These are phyloP conservation scores for Potamarius usumacintae DNA, from an alignment of 2,113 vertebrate species.

Conservation along the genomic window DNA sequence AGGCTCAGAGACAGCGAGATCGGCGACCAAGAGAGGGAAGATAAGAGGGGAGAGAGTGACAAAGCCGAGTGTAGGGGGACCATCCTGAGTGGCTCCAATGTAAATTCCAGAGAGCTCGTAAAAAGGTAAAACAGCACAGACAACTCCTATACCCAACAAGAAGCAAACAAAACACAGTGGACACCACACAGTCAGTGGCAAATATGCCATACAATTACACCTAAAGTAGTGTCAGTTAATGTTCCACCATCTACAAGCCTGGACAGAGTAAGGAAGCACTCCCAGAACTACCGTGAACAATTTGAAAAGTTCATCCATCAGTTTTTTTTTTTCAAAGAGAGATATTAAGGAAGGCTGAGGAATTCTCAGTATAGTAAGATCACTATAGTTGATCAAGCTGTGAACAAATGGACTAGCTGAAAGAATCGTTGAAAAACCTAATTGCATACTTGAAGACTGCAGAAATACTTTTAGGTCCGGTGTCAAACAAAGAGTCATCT, in stretches of 20 bases:
- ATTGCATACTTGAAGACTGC: not conserved
- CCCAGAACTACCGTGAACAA: not conserved
- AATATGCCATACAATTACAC: constrained; percentile 36
- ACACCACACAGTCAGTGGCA: constrained; percentile 36
- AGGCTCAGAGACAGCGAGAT: constrained; percentile 31
- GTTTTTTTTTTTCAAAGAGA: not conserved
- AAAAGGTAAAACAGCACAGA: constrained; percentile 41
- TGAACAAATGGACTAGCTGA: not conserved
- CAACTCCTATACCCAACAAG: constrained; percentile 40
- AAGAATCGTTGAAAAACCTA: not conserved
- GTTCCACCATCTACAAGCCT: constrained; percentile 39
- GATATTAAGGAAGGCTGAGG: not conserved
- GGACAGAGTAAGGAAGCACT: not conserved
- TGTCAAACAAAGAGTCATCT: not conserved
- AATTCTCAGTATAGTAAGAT: not conserved
- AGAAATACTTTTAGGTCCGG: not conserved
- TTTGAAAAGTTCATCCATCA: not conserved
- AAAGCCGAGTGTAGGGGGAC: constrained; percentile 24
- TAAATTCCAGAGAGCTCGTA: constrained; percentile 60
- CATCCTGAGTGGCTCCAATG: constrained; percentile 60
- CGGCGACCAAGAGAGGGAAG: constrained; percentile 32
- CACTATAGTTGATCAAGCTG: not conserved
- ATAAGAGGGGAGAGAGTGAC: constrained; percentile 48
- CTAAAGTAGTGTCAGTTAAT: constrained; percentile 38
- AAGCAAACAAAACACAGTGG: constrained; percentile 47